Evolutionary conservation across 53 echinoderm and acorn worm genomes (phyloP), one percentile per base, ranked within the genome.

Genomic region (Zoroaster sp.): DNA sequence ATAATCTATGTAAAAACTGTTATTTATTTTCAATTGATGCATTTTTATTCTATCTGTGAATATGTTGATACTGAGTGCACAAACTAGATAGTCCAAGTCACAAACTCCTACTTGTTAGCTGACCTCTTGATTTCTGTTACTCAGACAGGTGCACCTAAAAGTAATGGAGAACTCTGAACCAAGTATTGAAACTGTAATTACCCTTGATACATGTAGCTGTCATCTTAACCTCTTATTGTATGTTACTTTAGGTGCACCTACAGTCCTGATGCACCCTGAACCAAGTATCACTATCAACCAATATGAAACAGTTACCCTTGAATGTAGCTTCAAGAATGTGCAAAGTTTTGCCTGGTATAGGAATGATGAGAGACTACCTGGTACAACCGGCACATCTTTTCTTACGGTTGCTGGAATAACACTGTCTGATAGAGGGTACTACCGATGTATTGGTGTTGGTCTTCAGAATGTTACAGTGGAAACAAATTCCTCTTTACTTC

Each of bases 251-350:
- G 85, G 85, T 85, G 28, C 21, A 17, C 47, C 70, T 9, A 5
- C 37, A 25, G 71, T 85, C 49, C 12, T 71, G 37, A 49, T 18
- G 23, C 85, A 85, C 42, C 85, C 85, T 51, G 51, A 51, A 39
- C 34, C 85, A 35, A 70, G 37, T 31, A 13, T 12, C 69, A 35
- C 20, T 34, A 47, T 69, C 2, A 11, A 33, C 2, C 71, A 25
- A 20, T 47, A 85, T 35, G 43, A 85, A 7, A 45, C 69, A 2
- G 43, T 90, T 25, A 74, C 75, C 0, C 23, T 93, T 3, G 80
- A 73, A 32, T 90, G 87, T 31, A 44, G 74, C 3, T 93, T 93
- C 81, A 67, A 90, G 69, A 93, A 93, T 55, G 90, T 70, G 10
- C 87, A 69, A 8, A 80, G 90, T 20, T 90, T 93, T 69, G 75